Conservation (phyloP, 2,797 vertebrate species). For the Pangasius krempfi region DNA sequence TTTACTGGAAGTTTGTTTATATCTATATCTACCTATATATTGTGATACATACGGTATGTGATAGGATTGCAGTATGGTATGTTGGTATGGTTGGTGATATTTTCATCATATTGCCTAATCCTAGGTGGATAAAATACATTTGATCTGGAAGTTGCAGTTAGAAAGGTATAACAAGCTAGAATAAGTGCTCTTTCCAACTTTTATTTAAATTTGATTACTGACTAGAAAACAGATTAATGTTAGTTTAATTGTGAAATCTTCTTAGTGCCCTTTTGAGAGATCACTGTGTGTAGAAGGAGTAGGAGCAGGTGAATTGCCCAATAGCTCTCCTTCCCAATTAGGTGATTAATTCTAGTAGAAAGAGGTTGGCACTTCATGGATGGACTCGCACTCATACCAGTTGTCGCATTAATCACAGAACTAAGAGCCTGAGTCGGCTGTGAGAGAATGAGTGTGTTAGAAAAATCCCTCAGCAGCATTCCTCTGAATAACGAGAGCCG, state of each 20-base stretch:
- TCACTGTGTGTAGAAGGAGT: background rate
- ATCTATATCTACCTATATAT: background rate
- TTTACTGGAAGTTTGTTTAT: no score
- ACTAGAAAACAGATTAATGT: background rate
- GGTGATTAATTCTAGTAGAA: constrained; percentile 23
- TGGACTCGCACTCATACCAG: constrained; percentile 41
- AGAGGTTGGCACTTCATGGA: constrained; percentile 33
- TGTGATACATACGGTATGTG: background rate
- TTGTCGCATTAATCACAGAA: constrained; percentile 21
- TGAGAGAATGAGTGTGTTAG: background rate
- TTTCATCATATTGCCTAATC: background rate
- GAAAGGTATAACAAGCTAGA: background rate
- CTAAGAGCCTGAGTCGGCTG: background rate
- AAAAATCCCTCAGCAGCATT: constrained; percentile 53
- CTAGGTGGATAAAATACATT: background rate
- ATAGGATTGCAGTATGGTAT: background rate
- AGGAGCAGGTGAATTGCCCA: constrained; percentile 5
- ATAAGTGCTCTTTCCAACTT: background rate
- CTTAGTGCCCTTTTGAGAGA: background rate
- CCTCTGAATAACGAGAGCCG: constrained; percentile 58
- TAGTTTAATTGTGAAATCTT: constrained; percentile 1
- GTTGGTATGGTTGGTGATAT: background rate
- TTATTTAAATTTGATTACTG: background rate
- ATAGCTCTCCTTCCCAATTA: constrained; percentile 29
- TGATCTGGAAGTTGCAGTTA: background rate